Percentiles rank a stretch among this genome's conserved stretches.
phyloP scores from a whole-genome alignment of 2,797 vertebrate species.

The Novumbra hubbsi region DNA sequence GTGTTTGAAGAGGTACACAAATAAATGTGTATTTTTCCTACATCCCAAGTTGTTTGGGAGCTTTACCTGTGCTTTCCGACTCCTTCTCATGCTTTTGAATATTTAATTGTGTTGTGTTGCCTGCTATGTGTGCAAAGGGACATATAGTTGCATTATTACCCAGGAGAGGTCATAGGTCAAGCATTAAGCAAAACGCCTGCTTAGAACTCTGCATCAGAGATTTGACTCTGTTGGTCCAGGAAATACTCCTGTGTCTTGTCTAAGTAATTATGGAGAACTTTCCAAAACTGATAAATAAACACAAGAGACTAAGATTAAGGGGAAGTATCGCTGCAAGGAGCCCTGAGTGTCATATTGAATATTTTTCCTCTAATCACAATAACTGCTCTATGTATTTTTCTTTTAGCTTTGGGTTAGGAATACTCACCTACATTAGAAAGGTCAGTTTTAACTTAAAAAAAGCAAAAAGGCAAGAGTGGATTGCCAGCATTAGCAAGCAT shows the following conservation, averaged over 20 bases:
- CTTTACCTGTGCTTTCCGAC: conserved; percentile 50
- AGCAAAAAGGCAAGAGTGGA: conserved; percentile 61
- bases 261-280: conserved; percentile 78
- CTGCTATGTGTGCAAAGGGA: conserved; percentile 70
- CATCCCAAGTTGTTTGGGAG: conserved; percentile 35
- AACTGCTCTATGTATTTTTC: conserved; percentile 36
- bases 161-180: conserved; percentile 79
- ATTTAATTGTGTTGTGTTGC: conserved; percentile 64
- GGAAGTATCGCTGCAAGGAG: conserved; percentile 52
- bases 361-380: conserved; percentile 65
- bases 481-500: no score
- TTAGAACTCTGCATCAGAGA: conserved; percentile 69
- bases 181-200: conserved; percentile 77
- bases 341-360: conserved; percentile 61
- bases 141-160: conserved; percentile 78
- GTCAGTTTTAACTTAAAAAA: conserved; percentile 74
- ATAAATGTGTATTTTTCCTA: conserved; percentile 35
- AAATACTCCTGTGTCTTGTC: conserved; percentile 75
- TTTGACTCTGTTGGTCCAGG: conserved; percentile 68
- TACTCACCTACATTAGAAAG: conserved; percentile 82
- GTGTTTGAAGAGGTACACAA: conserved; percentile 4
- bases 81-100: conserved; percentile 63
- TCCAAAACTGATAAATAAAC: conserved; percentile 79
- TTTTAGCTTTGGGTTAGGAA: conserved; percentile 56
- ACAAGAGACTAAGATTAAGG: conserved; percentile 69